Evolutionary conservation across 2,888 invertebrate genomes (phyloP).

Genomic region (Agonum fuliginosum): DNA sequence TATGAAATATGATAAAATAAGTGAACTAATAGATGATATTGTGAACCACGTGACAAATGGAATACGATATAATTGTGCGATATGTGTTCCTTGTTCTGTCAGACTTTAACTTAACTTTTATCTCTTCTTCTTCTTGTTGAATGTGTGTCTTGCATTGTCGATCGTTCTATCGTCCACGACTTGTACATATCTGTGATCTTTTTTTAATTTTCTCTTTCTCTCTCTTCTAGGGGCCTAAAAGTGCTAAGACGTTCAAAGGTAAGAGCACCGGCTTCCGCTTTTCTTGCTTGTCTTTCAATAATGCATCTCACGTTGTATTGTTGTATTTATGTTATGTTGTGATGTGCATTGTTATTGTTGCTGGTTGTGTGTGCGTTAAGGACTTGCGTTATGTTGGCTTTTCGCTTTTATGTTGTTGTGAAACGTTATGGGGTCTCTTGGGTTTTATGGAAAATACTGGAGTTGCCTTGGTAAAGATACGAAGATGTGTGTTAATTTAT

Average conservation of each 20-base stretch:
- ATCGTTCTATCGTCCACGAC: too few relatives aligned
- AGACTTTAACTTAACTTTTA: not conserved
- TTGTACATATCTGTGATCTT: conserved; percentile 56
- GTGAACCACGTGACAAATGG: too few relatives aligned
- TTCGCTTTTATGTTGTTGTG: conserved; percentile 16
- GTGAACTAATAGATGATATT: too few relatives aligned
- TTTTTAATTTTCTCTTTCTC: conserved; percentile 61
- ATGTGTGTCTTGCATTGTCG: conserved; percentile 35
- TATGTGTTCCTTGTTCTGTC: too few relatives aligned
- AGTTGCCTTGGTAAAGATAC: too few relatives aligned
- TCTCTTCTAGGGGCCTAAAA: conserved; percentile 61
- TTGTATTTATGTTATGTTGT: conserved; percentile 14
- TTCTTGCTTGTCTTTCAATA: conserved; percentile 39
- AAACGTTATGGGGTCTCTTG: conserved; percentile 3
- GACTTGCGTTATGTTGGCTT: not conserved
- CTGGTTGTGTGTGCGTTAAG: not conserved
- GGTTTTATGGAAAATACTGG: not conserved
- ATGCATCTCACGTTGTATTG: conserved; percentile 42
- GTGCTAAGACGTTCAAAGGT: conserved; percentile 61
- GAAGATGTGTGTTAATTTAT: too few relatives aligned
- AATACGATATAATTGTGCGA: too few relatives aligned
- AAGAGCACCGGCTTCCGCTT: conserved; percentile 46
- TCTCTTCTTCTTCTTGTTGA: not conserved
- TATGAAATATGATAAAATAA: too few relatives aligned
- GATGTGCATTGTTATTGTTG: conserved; percentile 1